Conservation (phyloP, 2,797 vertebrate species). For the Hemitrygon akajei region DNA sequence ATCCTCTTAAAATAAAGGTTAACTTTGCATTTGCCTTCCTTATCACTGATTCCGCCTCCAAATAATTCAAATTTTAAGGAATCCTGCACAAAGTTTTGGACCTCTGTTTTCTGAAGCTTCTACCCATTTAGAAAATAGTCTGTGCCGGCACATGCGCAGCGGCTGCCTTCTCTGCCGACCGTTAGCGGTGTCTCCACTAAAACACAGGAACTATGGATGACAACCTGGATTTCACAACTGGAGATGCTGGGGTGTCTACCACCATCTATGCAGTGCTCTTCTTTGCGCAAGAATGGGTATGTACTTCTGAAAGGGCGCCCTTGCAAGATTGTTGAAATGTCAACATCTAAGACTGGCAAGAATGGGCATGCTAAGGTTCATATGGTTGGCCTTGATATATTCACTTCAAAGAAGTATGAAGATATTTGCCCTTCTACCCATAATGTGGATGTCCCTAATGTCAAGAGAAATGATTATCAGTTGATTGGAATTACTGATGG, state of each 20-base stretch:
- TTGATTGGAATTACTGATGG: slow-evolving; percentile 84
- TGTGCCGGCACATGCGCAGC: too few relatives aligned
- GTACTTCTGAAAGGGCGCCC: slow-evolving; percentile 85
- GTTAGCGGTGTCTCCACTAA: background rate
- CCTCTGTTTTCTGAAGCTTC: too few relatives aligned
- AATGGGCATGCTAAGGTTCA: slow-evolving; percentile 97
- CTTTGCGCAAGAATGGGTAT: slow-evolving; percentile 86
- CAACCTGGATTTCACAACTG: slow-evolving; percentile 83
- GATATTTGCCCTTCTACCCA: slow-evolving; percentile 99
- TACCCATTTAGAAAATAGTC: too few relatives aligned
- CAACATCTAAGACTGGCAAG: slow-evolving; percentile 94
- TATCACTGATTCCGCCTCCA: too few relatives aligned
- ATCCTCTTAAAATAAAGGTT: too few relatives aligned
- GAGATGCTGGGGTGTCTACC: slow-evolving; percentile 79
- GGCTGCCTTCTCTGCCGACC: too few relatives aligned
- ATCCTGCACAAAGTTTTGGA: too few relatives aligned
- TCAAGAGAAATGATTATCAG: slow-evolving; percentile 95
- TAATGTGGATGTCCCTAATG: slow-evolving; percentile 97
- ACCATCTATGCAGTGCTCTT: slow-evolving; percentile 83
- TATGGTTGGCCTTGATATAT: slow-evolving; percentile 96
- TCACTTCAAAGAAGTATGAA: slow-evolving; percentile 96
- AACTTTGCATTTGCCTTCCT: too few relatives aligned
- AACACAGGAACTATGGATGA: slow-evolving; percentile 70
- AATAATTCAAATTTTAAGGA: too few relatives aligned
- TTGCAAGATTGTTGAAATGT: slow-evolving; percentile 94